phyloP scores from a whole-genome alignment of 2,797 vertebrate genomes.

The Lindbergichthys nudifrons region DNA sequence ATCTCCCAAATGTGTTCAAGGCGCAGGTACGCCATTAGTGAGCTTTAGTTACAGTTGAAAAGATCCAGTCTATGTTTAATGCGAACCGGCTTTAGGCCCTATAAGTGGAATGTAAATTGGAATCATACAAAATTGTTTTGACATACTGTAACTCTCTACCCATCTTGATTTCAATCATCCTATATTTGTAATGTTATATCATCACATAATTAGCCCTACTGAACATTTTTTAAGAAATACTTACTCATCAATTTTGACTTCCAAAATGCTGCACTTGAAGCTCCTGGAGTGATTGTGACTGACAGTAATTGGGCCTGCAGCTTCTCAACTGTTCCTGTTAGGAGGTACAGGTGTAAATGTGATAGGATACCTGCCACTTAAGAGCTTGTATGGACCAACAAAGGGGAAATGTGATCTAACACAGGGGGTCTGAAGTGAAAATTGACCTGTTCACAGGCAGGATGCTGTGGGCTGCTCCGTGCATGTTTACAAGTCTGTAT shows the following conservation, averaged over 20 bases:
- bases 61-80: too few relatives aligned
- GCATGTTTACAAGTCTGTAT: not conserved
- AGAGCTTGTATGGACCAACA: not conserved
- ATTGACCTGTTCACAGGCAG: constrained; percentile 21
- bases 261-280: not conserved
- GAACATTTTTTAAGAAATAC: too few relatives aligned
- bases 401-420: constrained; percentile 49
- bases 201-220: too few relatives aligned
- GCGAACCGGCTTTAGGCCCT: too few relatives aligned
- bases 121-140: not conserved
- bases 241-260: too few relatives aligned
- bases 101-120: too few relatives aligned
- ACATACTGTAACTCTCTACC: not conserved
- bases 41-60: too few relatives aligned
- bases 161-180: not conserved
- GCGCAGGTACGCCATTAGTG: too few relatives aligned
- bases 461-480: not conserved
- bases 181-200: not conserved
- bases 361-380: constrained; percentile 48
- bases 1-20: too few relatives aligned
- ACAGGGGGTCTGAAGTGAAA: not conserved
- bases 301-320: constrained; percentile 13
- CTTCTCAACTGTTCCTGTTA: constrained; percentile 33
- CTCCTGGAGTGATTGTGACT: constrained; percentile 9
- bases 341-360: constrained; percentile 25